Evolutionary conservation across 1,140 invertebrate genomes (phyloP).

Genomic region (Drosophila leontia): DNA sequence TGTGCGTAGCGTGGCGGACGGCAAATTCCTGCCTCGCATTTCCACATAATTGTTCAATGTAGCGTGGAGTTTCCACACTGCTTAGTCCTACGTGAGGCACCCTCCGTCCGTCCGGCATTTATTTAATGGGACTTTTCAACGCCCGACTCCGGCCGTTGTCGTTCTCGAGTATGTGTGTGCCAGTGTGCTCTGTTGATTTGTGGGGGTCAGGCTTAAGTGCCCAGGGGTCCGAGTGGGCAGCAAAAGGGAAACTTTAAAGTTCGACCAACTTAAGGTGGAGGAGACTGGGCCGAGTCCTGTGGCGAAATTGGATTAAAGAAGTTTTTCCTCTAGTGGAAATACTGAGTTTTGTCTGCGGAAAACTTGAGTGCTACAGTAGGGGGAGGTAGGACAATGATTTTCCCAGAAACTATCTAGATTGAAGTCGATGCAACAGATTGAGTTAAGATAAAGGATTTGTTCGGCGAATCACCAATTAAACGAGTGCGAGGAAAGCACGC

Average conservation of each 20-base stretch:
- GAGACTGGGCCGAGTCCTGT: conserved; percentile 18
- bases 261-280: conserved; percentile 22
- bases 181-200: conserved; percentile 44
- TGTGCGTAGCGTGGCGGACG: conserved; percentile 1
- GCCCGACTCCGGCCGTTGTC: conserved; percentile 13
- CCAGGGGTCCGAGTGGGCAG: conserved; percentile 9
- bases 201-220: conserved; percentile 58
- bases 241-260: conserved; percentile 58
- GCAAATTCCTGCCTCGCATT: conserved; percentile 68
- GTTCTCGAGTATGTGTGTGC: conserved; percentile 3
- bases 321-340: conserved; percentile 33
- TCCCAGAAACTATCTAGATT: conserved; percentile 10
- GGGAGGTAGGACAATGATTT: background rate
- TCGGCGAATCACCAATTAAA: conserved; percentile 14
- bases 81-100: conserved; percentile 58
- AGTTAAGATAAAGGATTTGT: conserved; percentile 13
- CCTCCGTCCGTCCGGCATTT: conserved; percentile 59
- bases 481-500: background rate
- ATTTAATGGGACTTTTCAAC: conserved; percentile 79
- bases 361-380: conserved; percentile 16
- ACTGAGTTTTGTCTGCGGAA: conserved; percentile 15
- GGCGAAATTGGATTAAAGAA: conserved; percentile 48
- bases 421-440: conserved; percentile 24
- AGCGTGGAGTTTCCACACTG: conserved; percentile 77
- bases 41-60: conserved; percentile 80